Evolutionary conservation across 2,797 vertebrate genomes (phyloP), one percentile per base, ranked within the genome.

Genomic region (Lacerta viridis): DNA sequence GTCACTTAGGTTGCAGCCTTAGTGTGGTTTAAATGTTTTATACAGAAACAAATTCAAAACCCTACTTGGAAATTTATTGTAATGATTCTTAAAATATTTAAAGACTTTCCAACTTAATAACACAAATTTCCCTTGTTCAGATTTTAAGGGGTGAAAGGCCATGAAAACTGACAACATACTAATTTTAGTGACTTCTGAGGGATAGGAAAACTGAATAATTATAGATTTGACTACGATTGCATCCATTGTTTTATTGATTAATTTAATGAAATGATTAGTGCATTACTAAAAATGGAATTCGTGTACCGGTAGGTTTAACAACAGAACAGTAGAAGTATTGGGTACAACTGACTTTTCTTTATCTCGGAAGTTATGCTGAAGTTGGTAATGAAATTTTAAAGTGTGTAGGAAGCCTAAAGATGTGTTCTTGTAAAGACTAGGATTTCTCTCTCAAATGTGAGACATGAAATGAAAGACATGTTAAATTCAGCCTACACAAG

Each of bases 371-470:
- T 74, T 36, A 36, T 55, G n/a, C 33, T 74, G 33, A 36, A 36
- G 25, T 36, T 33, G 29, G 7, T 17, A n/a, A 29, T 29, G n/a
- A 71, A 29, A 71, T 11, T n/a, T 71, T 71, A 89, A 94, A 88
- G 87, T 95, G 92, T 94, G 95, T 95, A 94, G 93, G 94, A 95
- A 95, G 94, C 90, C 94, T 90, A 94, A 94, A 92, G 94, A 93
- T 92, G 92, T 95, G 91, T 92, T 90, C 91, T 74, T 74, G 94
- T 88, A 93, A 95, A 95, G 93, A 91, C 90, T 92, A 85, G 88
- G 76, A 93, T 95, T 94, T 91, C 91, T 95, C 93, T 90, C 92
- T 93, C 75, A 92, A 91, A 64, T 85, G 91, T 95, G 94, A 91
- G 91, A 90, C 91, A 83, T 94, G 29, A 55, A 82, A 68, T 11